A percentile compares a stretch with the other conserved stretches of the same genome.
These are phyloP conservation scores for Rotaria sp. DNA, from an alignment of 2,888 invertebrate genomes.

Conservation along the genomic window DNA sequence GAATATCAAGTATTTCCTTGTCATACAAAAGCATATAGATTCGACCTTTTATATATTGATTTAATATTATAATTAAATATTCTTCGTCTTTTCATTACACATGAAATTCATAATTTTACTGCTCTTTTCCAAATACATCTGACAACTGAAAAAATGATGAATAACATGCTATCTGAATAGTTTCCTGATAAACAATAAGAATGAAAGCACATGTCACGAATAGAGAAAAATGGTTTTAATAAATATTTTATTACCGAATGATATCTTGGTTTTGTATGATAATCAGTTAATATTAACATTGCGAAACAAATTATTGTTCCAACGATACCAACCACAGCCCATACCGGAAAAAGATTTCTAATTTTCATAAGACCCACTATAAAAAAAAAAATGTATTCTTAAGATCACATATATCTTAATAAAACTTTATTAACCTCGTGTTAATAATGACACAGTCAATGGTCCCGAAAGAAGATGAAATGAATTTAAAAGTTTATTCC, in stretches of 20 bases:
- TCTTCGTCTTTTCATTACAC: too few relatives aligned
- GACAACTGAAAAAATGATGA: too few relatives aligned
- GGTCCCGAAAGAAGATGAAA: constrained; percentile 60
- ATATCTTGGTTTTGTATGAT: constrained; percentile 51
- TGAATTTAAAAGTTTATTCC: constrained; percentile 61
- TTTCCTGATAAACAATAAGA: constrained; percentile 45
- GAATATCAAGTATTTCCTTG: too few relatives aligned
- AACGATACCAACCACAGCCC: constrained; percentile 47
- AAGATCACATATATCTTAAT: background rate
- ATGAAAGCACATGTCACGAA: too few relatives aligned
- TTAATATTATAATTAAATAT: too few relatives aligned
- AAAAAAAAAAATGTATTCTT: constrained; percentile 28
- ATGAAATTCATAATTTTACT: too few relatives aligned
- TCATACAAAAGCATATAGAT: too few relatives aligned
- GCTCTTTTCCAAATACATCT: too few relatives aligned
- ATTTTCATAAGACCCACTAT: constrained; percentile 46
- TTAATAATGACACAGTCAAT: constrained; percentile 53
- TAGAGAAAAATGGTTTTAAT: too few relatives aligned
- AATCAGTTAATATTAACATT: constrained; percentile 51
- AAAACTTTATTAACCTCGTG: constrained; percentile 44
- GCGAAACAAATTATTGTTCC: constrained; percentile 47
- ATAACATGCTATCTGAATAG: too few relatives aligned
- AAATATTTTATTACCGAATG: constrained; percentile 50
- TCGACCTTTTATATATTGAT: too few relatives aligned
- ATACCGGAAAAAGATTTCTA: constrained; percentile 48